A percentile compares a stretch with the other conserved stretches of the same genome.
Evolutionary conservation across 1,140 invertebrate species (phyloP).

Genomic region (Drosophila orosa): DNA sequence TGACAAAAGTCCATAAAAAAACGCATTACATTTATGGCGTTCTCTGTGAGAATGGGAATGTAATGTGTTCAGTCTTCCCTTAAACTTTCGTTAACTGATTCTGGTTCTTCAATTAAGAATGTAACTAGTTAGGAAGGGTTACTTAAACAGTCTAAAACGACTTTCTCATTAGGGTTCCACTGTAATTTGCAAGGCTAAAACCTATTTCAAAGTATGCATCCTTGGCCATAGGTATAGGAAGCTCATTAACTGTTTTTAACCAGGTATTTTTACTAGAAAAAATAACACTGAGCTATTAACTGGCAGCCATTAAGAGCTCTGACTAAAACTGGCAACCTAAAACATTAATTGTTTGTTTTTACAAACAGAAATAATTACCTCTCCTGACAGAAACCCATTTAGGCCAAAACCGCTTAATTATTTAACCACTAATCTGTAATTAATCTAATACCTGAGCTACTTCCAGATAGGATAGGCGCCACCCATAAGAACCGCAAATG

Average conservation of each 20-base stretch:
- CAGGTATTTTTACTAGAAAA: neutral
- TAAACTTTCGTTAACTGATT: constrained; percentile 43
- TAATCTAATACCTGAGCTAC: constrained; percentile 49
- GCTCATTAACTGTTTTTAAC: neutral
- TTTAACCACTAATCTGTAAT: constrained; percentile 52
- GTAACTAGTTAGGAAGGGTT: constrained; percentile 22
- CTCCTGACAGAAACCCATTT: constrained; percentile 35
- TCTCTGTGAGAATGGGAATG: constrained; percentile 16
- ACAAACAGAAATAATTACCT: constrained; percentile 2
- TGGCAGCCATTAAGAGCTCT: neutral
- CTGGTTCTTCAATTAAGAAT: constrained; percentile 69
- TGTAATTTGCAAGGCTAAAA: neutral
- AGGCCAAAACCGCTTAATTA: constrained; percentile 58
- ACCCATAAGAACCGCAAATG: constrained; percentile 21
- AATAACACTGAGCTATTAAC: neutral
- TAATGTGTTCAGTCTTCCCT: neutral
- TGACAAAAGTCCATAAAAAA: constrained; percentile 72
- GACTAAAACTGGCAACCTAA: neutral
- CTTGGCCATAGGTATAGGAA: neutral
- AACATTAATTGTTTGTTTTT: constrained; percentile 6
- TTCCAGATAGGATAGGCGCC: constrained; percentile 11
- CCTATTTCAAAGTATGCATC: neutral
- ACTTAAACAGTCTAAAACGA: neutral
- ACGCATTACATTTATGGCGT: constrained; percentile 69
- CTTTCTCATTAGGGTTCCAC: neutral